A percentile compares a stretch with the other conserved stretches of the same genome.
These are phyloP conservation scores for Hyles lineata DNA, from an alignment of 2,888 invertebrate genomes.

Conservation along the genomic window DNA sequence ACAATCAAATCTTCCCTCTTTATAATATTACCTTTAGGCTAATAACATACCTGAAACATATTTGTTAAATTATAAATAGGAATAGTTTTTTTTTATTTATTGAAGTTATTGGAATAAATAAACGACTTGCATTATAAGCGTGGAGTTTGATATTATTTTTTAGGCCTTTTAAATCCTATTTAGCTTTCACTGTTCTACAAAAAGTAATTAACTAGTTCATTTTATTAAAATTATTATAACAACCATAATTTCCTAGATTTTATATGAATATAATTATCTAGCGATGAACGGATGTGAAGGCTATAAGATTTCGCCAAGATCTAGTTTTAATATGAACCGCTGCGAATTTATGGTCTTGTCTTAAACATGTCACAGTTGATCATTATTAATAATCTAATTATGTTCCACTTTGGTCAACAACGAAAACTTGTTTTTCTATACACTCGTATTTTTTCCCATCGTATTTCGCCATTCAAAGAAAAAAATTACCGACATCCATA, in stretches of 20 bases:
- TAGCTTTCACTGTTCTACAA: neutral
- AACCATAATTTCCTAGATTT: neutral
- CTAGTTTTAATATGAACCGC: constrained; percentile 6
- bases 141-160: no score
- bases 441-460: neutral
- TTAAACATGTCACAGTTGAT: neutral
- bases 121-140: no score
- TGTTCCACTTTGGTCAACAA: neutral
- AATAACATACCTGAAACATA: no score
- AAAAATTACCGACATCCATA: neutral
- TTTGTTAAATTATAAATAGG: no score
- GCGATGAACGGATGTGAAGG: constrained; percentile 1
- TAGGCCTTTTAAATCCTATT: no score
- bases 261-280: neutral
- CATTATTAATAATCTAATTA: constrained; percentile 2
- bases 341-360: constrained; percentile 1
- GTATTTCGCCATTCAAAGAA: neutral
- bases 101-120: no score
- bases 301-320: constrained; percentile 4
- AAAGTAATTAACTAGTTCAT: neutral
- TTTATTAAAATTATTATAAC: neutral
- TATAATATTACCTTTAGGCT: no score
- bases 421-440: neutral
- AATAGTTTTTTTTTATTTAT: no score
- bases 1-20: no score